Evolutionary conservation across 2,888 invertebrate species (phyloP).

Genomic region (Thymelicus lineola): DNA sequence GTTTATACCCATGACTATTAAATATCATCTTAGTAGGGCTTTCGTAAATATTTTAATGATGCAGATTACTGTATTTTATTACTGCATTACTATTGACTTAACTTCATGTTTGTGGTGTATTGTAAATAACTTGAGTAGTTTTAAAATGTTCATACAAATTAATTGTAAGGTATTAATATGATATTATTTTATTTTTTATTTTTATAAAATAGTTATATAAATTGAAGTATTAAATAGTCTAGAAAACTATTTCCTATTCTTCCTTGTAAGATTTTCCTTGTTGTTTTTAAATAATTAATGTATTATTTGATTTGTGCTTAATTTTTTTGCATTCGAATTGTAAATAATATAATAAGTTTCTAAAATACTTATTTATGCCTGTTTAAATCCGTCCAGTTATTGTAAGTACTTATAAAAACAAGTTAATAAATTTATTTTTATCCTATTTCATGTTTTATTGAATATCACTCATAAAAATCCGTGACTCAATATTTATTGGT

Average conservation of each 20-base stretch:
- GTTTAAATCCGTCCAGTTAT: not conserved
- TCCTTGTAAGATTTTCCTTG: not conserved
- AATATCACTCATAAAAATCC: not conserved
- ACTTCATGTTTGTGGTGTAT: not conserved
- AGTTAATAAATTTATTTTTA: slow-evolving; percentile 25
- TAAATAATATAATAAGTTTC: slow-evolving; percentile 12
- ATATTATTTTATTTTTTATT: not conserved
- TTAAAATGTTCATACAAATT: slow-evolving; percentile 9
- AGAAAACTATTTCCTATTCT: not conserved
- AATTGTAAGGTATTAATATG: not conserved
- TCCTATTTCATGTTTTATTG: slow-evolving; percentile 1
- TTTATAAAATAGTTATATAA: not conserved
- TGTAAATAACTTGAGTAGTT: slow-evolving; percentile 11
- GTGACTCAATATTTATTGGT: too few relatives aligned
- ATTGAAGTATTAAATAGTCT: slow-evolving; percentile 5
- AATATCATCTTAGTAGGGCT: too few relatives aligned
- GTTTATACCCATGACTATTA: not conserved
- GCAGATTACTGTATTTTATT: too few relatives aligned
- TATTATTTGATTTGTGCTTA: not conserved
- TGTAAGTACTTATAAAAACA: not conserved
- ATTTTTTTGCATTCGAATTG: not conserved
- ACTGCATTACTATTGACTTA: not conserved
- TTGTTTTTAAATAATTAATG: not conserved
- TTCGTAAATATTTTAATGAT: too few relatives aligned
- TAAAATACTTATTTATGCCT: slow-evolving; percentile 8